phyloP scores from a whole-genome alignment of 2,113 vertebrate genomes.

The Cnemophilus loriae region DNA sequence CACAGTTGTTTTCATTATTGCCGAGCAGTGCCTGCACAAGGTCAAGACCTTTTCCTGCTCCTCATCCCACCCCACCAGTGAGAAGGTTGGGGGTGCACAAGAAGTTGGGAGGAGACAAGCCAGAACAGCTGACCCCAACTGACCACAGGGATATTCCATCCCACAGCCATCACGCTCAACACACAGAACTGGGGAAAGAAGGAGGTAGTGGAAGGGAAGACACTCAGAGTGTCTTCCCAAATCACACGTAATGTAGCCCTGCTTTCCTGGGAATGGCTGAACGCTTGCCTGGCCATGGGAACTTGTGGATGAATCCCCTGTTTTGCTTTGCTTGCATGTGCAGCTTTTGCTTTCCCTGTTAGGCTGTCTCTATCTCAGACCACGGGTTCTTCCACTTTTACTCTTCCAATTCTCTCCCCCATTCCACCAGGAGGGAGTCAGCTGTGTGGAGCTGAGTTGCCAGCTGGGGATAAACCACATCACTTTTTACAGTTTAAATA shows the following conservation, averaged over 20 bases:
- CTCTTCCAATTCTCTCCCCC: not conserved
- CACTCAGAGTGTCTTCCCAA: not conserved
- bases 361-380: not conserved
- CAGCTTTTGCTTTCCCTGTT: not conserved
- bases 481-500: not conserved
- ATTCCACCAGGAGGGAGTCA: not conserved
- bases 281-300: not conserved
- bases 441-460: not conserved
- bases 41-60: not conserved
- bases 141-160: not conserved
- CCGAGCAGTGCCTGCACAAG: not conserved
- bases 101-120: not conserved
- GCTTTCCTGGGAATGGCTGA: not conserved
- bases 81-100: not conserved
- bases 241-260: rapidly evolving
- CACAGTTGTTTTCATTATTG: not conserved
- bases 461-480: not conserved
- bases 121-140: not conserved
- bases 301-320: not conserved
- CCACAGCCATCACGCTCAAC: not conserved
- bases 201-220: not conserved
- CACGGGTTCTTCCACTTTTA: not conserved
- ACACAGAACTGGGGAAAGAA: not conserved
- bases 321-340: not conserved
- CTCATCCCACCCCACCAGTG: not conserved